Base-by-base conservation (phyloP, 2,113 vertebrate species). In the Atrichornis clamosus region DNA sequence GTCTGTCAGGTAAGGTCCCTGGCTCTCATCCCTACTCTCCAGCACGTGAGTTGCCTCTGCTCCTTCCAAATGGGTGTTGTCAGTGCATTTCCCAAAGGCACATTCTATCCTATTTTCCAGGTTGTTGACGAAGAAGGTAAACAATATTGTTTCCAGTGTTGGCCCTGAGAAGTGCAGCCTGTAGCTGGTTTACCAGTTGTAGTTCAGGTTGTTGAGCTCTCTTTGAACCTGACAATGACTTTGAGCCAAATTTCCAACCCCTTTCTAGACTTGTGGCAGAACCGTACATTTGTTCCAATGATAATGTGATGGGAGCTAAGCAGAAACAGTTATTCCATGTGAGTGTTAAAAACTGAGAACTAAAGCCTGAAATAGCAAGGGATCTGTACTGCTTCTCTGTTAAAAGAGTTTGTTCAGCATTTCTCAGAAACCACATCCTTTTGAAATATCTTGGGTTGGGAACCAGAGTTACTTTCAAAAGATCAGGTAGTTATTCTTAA, bases 351-450 rank as follows among this genome's bases (percentile, higher is more conserved):
- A 93, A 83, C 26, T 42, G 72, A 92, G 90, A 90, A 80, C 28
- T 76, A 33, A 73, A 86, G 63, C 67, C 44, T 89, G 56, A 95
- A 93, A 87, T 95, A 83, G 94, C 52, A 85, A 78, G 12, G 22
- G 44, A 9, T 87, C 37, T 87, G 46, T 79, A 10, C 46, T 58
- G 37, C 79, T 90, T 32, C 41, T 72, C 32, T 86, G 37, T 91
- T 87, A 53, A 60, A 88, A 94, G 64, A 87, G 53, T 80, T 76
- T 83, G 75, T 86, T 93, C 90, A 86, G 94, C 52, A 1, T 86
- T 96, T 97, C 37, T 90, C 70, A 92, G 88, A 92, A 89, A 92
- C 92, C 90, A 93, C 92, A 93, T 96, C 92, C 92, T 93, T 88
- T 88, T 69, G 39, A 94, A 69, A 39, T 55, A 17, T 70, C 58